phyloP scores from a whole-genome alignment of 2,888 invertebrate species.

The Epistrophella euchroma region DNA sequence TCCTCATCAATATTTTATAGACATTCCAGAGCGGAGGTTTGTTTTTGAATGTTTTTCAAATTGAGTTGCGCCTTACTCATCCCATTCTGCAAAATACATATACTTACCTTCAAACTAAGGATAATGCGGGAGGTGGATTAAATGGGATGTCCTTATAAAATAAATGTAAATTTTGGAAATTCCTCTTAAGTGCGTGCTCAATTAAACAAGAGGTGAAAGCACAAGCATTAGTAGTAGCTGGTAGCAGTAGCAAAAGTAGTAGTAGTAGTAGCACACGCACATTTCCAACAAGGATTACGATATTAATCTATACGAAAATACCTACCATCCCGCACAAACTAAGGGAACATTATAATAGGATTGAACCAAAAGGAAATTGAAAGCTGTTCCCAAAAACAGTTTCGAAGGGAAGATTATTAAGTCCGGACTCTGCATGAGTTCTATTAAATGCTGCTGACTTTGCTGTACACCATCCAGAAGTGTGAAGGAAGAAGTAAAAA shows the following conservation, averaged over 20 bases:
- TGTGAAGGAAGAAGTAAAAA: not conserved
- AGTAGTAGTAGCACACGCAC: constrained; percentile 57
- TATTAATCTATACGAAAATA: constrained; percentile 50
- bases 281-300: constrained; percentile 70
- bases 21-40: constrained; percentile 49
- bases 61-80: not conserved
- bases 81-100: constrained; percentile 4
- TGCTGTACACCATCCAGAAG: constrained; percentile 8
- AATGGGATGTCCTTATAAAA: constrained; percentile 29
- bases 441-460: constrained; percentile 56
- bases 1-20: constrained; percentile 72
- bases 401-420: constrained; percentile 6
- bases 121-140: not conserved
- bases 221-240: constrained; percentile 41
- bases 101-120: not conserved
- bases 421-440: constrained; percentile 20
- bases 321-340: not conserved
- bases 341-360: constrained; percentile 1
- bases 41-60: constrained; percentile 28
- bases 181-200: constrained; percentile 74
- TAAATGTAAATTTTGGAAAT: constrained; percentile 67
- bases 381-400: constrained; percentile 18
- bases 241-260: not conserved
- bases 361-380: constrained; percentile 37
- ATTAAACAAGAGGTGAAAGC: constrained; percentile 67